phyloP scores from a whole-genome alignment of 2,888 invertebrate genomes.

The Eremobia ochroleuca region DNA sequence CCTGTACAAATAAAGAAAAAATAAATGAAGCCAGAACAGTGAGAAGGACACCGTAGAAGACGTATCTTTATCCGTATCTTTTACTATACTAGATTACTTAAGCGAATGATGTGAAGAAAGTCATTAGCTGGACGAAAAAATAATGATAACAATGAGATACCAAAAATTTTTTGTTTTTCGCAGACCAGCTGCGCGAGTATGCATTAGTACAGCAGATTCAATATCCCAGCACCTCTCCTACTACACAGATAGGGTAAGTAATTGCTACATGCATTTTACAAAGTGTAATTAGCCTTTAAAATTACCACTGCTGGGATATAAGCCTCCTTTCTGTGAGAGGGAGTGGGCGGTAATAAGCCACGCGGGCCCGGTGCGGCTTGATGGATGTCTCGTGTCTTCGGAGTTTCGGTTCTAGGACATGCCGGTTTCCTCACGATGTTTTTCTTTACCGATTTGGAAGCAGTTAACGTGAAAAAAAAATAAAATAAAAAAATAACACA shows the following conservation, averaged over 20 bases:
- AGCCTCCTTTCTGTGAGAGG: not conserved
- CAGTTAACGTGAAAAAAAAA: too few species aligned
- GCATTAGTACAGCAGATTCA: slow-evolving; percentile 49
- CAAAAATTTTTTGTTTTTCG: slow-evolving; percentile 50
- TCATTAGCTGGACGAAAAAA: not conserved
- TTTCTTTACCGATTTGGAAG: not conserved
- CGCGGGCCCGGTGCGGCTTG: not conserved
- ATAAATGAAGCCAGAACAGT: too few species aligned
- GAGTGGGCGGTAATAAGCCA: not conserved
- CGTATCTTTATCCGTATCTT: too few species aligned
- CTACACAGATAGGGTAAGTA: slow-evolving; percentile 16
- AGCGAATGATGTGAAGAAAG: not conserved
- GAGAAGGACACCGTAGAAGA: too few species aligned
- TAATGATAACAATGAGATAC: not conserved
- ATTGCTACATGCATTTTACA: not conserved
- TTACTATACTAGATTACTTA: too few species aligned
- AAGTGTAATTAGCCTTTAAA: not conserved
- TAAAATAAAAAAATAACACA: too few species aligned
- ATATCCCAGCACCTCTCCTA: not conserved
- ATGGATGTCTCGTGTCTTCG: not conserved
- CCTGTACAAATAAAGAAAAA: too few species aligned
- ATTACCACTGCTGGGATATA: not conserved
- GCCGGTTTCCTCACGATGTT: not conserved
- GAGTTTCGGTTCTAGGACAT: not conserved
- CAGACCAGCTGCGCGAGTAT: slow-evolving; percentile 70